These are phyloP conservation scores for Ephestia elutella DNA, from an alignment of 1,140 invertebrate genomes.

Conservation along the genomic window DNA sequence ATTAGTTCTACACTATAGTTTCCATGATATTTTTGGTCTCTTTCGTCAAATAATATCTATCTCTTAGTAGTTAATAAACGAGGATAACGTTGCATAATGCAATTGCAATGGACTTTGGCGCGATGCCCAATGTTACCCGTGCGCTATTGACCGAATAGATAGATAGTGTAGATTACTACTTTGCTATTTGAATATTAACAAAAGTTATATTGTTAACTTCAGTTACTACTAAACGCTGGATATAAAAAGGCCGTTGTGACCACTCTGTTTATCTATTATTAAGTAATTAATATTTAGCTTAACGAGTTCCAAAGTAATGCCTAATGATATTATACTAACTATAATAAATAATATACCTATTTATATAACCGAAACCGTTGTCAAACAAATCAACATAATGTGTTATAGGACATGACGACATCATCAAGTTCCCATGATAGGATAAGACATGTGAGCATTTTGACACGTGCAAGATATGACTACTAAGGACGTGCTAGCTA, in stretches of 20 bases:
- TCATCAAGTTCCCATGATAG: not conserved
- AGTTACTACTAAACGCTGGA: too few relatives aligned
- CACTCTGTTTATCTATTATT: too few relatives aligned
- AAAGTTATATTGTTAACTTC: not conserved
- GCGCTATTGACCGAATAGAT: not conserved
- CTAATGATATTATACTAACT: too few relatives aligned
- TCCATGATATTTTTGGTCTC: too few relatives aligned
- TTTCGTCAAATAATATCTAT: not conserved
- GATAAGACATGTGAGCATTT: not conserved
- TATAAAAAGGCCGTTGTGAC: too few relatives aligned
- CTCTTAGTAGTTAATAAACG: not conserved
- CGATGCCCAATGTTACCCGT: conserved; percentile 35
- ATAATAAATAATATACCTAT: too few relatives aligned
- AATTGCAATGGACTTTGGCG: conserved; percentile 29
- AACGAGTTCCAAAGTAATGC: too few relatives aligned
- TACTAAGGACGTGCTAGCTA: not conserved
- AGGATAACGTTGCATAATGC: conserved; percentile 9
- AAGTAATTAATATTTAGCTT: too few relatives aligned
- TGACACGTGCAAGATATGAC: not conserved
- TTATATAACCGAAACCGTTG: too few relatives aligned
- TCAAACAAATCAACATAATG: too few relatives aligned
- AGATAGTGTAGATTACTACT: not conserved
- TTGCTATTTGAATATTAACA: not conserved
- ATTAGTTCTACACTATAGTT: too few relatives aligned
- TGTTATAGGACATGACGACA: not conserved